phyloP scores from a whole-genome alignment of 2,797 vertebrate species.

The Odontamblyopus lacepedii region DNA sequence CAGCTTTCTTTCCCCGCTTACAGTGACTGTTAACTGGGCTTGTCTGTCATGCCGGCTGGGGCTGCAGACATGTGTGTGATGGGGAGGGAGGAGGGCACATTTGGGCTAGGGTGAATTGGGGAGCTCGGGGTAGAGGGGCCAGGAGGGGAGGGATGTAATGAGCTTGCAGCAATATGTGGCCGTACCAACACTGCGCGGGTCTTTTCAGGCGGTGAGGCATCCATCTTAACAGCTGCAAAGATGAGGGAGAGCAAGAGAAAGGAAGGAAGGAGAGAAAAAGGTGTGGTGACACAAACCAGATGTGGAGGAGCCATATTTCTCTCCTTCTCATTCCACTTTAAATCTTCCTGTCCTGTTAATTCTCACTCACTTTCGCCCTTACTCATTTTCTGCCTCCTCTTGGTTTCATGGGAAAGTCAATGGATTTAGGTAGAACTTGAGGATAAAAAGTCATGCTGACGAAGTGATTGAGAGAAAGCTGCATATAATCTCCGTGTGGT shows the following conservation, averaged over 20 bases:
- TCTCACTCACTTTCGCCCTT: constrained; percentile 31
- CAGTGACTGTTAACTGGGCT: constrained; percentile 78
- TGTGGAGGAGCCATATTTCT: constrained; percentile 57
- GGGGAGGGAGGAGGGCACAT: constrained; percentile 57
- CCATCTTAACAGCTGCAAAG: constrained; percentile 70
- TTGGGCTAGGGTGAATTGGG: constrained; percentile 56
- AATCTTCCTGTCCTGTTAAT: constrained; percentile 47
- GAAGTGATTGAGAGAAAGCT: constrained; percentile 18
- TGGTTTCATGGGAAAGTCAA: constrained; percentile 39
- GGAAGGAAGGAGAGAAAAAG: constrained; percentile 29
- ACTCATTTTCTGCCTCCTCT: constrained; percentile 29
- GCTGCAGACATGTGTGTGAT: constrained; percentile 44
- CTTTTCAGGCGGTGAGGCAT: constrained; percentile 64
- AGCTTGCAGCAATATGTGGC: constrained; percentile 67
- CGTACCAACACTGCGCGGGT: constrained; percentile 61
- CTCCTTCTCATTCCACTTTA: constrained; percentile 38
- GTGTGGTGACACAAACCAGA: constrained; percentile 49
- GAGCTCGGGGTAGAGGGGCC: constrained; percentile 48
- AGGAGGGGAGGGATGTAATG: constrained; percentile 68
- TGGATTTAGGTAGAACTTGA: constrained; percentile 25
- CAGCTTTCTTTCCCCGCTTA: constrained; percentile 66
- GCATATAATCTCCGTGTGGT: constrained; percentile 17
- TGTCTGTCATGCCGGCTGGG: constrained; percentile 77
- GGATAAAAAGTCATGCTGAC: constrained; percentile 24
- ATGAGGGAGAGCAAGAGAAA: constrained; percentile 35